Conservation (phyloP, 2,797 vertebrate genomes). For the Phylloscopus collybita region DNA sequence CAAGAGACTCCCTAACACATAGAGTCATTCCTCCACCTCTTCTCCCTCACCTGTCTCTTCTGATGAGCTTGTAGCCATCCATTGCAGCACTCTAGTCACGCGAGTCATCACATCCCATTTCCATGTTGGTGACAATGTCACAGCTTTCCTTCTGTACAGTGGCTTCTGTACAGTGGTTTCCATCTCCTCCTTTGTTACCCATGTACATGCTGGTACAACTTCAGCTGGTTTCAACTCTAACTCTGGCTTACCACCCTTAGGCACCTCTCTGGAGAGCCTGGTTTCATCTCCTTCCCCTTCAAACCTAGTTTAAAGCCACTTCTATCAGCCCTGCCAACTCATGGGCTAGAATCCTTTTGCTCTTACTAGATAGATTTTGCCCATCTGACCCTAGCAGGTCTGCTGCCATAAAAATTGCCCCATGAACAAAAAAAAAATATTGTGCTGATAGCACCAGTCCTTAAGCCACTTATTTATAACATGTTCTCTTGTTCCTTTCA, state of each 20-base stretch:
- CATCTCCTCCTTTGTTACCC: neutral
- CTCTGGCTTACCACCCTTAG: neutral
- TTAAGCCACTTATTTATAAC: neutral
- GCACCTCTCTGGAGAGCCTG: neutral
- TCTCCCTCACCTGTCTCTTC: accelerated
- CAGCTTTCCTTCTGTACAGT: neutral
- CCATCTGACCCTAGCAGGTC: neutral
- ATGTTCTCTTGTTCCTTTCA: neutral
- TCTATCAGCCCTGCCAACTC: neutral
- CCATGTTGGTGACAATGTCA: accelerated
- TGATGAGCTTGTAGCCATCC: neutral
- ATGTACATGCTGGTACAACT: neutral
- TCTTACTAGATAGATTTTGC: neutral
- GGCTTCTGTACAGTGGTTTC: neutral
- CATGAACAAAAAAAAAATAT: neutral
- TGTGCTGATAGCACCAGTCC: neutral
- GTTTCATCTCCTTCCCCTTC: neutral
- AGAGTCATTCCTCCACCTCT: neutral
- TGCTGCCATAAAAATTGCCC: neutral
- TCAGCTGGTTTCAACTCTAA: neutral
- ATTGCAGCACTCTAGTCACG: neutral
- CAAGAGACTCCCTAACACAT: neutral
- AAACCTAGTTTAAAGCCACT: neutral
- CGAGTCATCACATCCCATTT: accelerated
- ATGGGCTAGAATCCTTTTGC: neutral